These are phyloP conservation scores for Acleris laterana DNA, from an alignment of 2,888 invertebrate genomes.

Conservation along the genomic window DNA sequence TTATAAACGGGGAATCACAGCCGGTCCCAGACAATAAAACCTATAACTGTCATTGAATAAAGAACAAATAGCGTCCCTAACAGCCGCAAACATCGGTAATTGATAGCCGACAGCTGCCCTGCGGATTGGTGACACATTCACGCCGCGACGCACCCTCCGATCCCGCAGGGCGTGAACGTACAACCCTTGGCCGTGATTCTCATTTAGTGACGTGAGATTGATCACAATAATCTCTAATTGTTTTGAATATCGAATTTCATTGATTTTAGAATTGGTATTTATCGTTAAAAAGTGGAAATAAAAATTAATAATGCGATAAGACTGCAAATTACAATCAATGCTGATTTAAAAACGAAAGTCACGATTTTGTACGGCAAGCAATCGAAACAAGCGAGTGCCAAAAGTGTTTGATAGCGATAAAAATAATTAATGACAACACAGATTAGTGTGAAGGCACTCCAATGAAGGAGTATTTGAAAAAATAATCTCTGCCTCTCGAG, in stretches of 20 bases:
- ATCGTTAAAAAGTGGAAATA: neutral
- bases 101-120: constrained; percentile 73
- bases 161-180: constrained; percentile 63
- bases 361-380: constrained; percentile 57
- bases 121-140: constrained; percentile 76
- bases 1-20: neutral
- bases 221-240: constrained; percentile 7
- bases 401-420: constrained; percentile 82
- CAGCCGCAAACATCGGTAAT: constrained; percentile 75
- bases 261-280: neutral
- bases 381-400: constrained; percentile 64
- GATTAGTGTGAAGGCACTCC: constrained; percentile 80
- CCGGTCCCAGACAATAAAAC: constrained; percentile 55
- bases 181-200: constrained; percentile 39
- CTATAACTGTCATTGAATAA: constrained; percentile 77
- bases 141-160: constrained; percentile 63
- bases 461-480: constrained; percentile 82
- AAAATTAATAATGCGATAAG: neutral
- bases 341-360: constrained; percentile 46
- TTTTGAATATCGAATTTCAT: neutral
- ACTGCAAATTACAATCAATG: neutral
- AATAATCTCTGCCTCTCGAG: constrained; percentile 81
- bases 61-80: constrained; percentile 75
- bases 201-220: constrained; percentile 54
- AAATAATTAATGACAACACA: constrained; percentile 83